Evolutionary conservation across 2,888 invertebrate species (phyloP), one percentile per base, ranked within the genome.

Genomic region (Emmelina monodactyla): DNA sequence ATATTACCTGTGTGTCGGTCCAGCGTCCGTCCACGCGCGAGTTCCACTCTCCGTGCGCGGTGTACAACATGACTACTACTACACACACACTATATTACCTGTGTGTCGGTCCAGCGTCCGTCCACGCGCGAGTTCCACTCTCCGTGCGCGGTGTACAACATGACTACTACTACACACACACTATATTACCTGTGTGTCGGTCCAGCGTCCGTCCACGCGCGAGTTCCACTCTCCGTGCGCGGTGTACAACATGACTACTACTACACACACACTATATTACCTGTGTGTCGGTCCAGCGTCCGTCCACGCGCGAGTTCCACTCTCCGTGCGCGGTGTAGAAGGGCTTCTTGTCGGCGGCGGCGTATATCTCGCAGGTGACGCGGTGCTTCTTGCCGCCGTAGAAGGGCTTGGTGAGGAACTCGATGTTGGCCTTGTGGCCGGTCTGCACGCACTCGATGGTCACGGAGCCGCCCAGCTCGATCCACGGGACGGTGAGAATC

Each of bases 61-160:
- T 87, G 32, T 95, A 83, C n/a, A n/a, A n/a, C n/a, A n/a, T n/a
- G n/a, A n/a, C n/a, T n/a, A n/a, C n/a, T n/a, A n/a, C n/a, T n/a
- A n/a, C n/a, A n/a, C n/a, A n/a, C n/a, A n/a, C n/a, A n/a, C n/a
- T n/a, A n/a, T n/a, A n/a, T n/a, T 50, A 84, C 87, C 65, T 85
- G 85, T 32, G 69, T 55, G 31, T 93, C 91, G 32, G 85, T 82
- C 89, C 92, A 93, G 60, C 96, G 90, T 16, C 92, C 94, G 56
- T 91, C 93, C 92, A 99, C 95, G 34, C 88, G 78, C 0, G 95
- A 93, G 65, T 97, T 99, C 99, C 99, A 99, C 75, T 98, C 97
- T 10, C 99, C 99, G 42, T 87, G 87, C 38, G 97, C 88, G 9
- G 85, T 87, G 32, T 95, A 83, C n/a, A n/a, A n/a, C n/a, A n/a